Conservation (phyloP, 2,888 invertebrate genomes). For the Dicyrtomina minuta region DNA sequence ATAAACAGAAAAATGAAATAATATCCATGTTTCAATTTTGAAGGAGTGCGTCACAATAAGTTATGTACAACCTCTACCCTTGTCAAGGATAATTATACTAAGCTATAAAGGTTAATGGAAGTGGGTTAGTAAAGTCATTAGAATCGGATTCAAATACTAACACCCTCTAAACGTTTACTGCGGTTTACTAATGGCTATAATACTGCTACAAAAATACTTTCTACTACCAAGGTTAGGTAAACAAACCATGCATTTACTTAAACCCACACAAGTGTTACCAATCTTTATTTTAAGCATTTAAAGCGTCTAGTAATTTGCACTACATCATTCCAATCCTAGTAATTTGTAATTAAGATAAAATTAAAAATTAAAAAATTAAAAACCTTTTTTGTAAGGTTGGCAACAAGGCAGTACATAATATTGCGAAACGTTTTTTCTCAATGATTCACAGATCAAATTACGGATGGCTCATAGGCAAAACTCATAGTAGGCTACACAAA, state of each 20-base stretch:
- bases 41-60: not conserved
- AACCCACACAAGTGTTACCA: too few relatives aligned
- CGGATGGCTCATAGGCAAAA: constrained; percentile 51
- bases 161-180: too few relatives aligned
- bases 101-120: not conserved
- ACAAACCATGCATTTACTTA: too few relatives aligned
- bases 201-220: too few relatives aligned
- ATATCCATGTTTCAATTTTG: not conserved
- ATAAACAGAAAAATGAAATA: not conserved
- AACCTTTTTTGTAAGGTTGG: constrained; percentile 13
- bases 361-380: not conserved
- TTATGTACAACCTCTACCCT: not conserved
- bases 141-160: too few relatives aligned
- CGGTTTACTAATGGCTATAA: too few relatives aligned
- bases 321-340: not conserved
- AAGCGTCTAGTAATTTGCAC: too few relatives aligned
- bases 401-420: constrained; percentile 15
- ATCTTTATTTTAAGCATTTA: too few relatives aligned
- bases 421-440: constrained; percentile 1
- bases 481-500: constrained; percentile 47
- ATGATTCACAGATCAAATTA: constrained; percentile 38
- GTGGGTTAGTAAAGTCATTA: too few relatives aligned
- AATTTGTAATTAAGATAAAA: not conserved
- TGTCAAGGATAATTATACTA: not conserved
- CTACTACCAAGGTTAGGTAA: too few relatives aligned